A percentile compares a stretch with the other conserved stretches of the same genome.
Conservation (phyloP, 2,113 vertebrate species). For the Cepphus grylle region DNA sequence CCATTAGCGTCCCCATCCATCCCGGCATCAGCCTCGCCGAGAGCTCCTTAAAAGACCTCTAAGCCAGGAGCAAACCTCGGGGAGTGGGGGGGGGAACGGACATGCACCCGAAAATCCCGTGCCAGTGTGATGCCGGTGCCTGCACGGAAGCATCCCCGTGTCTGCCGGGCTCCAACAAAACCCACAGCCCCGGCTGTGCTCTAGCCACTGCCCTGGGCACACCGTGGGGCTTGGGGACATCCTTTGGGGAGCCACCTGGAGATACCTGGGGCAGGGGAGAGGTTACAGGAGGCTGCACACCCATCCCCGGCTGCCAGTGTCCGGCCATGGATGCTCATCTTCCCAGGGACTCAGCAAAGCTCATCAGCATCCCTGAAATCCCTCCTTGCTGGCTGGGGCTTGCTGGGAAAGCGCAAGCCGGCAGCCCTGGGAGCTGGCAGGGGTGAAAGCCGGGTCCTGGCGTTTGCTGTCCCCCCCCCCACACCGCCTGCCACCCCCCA, state of each 20-base stretch:
- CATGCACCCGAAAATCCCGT: rapidly evolving
- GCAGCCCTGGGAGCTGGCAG: neutral
- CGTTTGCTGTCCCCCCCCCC: neutral
- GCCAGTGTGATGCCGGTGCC: rapidly evolving
- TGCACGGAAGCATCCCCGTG: rapidly evolving
- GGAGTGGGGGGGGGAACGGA: no score
- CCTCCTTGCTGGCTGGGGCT: neutral
- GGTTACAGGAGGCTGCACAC: no score
- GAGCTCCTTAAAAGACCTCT: neutral
- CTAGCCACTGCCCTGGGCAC: neutral
- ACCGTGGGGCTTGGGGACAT: rapidly evolving
- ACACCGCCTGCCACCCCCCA: neutral
- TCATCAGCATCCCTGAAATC: neutral
- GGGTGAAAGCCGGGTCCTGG: rapidly evolving
- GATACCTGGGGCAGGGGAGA: neutral
- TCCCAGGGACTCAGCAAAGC: neutral
- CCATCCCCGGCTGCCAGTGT: neutral
- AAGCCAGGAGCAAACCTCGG: neutral
- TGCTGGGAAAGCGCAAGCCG: rapidly evolving
- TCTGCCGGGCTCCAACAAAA: neutral
- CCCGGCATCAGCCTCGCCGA: neutral
- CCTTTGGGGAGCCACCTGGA: neutral
- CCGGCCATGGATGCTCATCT: neutral
- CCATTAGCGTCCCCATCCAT: neutral
- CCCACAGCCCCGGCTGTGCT: neutral